Percentiles rank a stretch among this genome's conserved stretches.
Conservation (phyloP, 2,888 invertebrate species). For the Podotricha telesiphe region DNA sequence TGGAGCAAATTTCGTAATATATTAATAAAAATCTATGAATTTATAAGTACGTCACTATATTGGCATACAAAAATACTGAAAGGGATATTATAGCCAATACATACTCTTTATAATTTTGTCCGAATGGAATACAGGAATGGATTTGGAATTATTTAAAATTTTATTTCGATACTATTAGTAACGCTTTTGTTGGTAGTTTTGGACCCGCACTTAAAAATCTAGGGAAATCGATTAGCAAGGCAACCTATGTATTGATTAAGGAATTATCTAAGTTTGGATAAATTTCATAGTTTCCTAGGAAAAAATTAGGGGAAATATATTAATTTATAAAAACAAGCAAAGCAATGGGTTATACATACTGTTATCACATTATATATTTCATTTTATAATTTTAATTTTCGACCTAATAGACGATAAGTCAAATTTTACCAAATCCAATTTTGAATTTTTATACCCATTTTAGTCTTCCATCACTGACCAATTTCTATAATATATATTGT, state of each 20-base stretch:
- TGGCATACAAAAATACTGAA: no score
- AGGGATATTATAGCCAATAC: no score
- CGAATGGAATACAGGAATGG: no score
- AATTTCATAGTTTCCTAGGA: not conserved
- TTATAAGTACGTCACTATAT: no score
- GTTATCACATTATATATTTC: not conserved
- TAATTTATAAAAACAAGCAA: slow-evolving; percentile 3
- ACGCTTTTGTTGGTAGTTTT: not conserved
- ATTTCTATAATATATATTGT: not conserved
- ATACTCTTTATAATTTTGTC: no score
- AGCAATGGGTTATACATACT: not conserved
- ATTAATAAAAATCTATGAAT: no score
- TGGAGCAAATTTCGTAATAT: no score
- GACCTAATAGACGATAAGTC: not conserved
- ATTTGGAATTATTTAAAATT: no score
- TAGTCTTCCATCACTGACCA: not conserved
- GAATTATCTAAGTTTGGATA: not conserved
- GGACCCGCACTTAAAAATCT: slow-evolving; percentile 11
- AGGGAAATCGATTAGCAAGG: slow-evolving; percentile 6
- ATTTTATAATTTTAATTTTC: not conserved
- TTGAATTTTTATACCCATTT: not conserved
- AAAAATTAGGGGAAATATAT: not conserved
- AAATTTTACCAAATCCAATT: not conserved
- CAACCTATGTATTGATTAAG: not conserved
- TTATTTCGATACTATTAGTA: no score